Evolutionary conservation across 2,888 invertebrate genomes (phyloP).

Genomic region (Drosophila tanythrix): DNA sequence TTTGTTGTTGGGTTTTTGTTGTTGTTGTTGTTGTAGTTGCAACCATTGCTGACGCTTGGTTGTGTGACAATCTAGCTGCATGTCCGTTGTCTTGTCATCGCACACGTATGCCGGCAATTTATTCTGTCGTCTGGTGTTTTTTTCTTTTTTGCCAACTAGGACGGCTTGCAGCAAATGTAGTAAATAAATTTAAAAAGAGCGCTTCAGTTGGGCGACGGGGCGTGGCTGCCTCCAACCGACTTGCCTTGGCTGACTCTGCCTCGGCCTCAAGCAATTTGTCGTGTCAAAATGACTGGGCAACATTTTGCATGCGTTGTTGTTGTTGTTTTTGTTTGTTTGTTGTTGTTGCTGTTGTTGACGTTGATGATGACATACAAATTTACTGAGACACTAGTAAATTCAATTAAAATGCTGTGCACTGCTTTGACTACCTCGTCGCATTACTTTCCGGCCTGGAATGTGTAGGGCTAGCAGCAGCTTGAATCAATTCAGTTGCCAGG

Average conservation of each 20-base stretch:
- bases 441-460: slow-evolving; percentile 46
- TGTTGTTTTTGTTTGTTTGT: background rate
- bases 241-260: background rate
- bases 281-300: slow-evolving; percentile 61
- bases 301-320: slow-evolving; percentile 38
- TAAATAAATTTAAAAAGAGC: slow-evolving; percentile 73
- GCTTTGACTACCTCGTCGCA: slow-evolving; percentile 34
- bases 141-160: slow-evolving; percentile 16
- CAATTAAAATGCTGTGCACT: slow-evolving; percentile 72
- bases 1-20: slow-evolving; percentile 1
- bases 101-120: slow-evolving; percentile 76
- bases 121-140: slow-evolving; percentile 61
- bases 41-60: slow-evolving; percentile 33
- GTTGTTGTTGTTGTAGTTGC: slow-evolving; percentile 11
- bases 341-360: slow-evolving; percentile 8
- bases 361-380: slow-evolving; percentile 73
- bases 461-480: slow-evolving; percentile 16
- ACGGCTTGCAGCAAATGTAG: slow-evolving; percentile 50
- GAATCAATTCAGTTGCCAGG: slow-evolving; percentile 48
- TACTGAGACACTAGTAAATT: slow-evolving; percentile 73
- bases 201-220: slow-evolving; percentile 53
- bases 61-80: slow-evolving; percentile 35
- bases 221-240: slow-evolving; percentile 13
- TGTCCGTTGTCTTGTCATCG: slow-evolving; percentile 65
- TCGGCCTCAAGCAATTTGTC: slow-evolving; percentile 58